Percentiles rank a stretch among this genome's conserved stretches.
Conservation (phyloP, 2,888 invertebrate species). For the Ceratothoa steindachneri region DNA sequence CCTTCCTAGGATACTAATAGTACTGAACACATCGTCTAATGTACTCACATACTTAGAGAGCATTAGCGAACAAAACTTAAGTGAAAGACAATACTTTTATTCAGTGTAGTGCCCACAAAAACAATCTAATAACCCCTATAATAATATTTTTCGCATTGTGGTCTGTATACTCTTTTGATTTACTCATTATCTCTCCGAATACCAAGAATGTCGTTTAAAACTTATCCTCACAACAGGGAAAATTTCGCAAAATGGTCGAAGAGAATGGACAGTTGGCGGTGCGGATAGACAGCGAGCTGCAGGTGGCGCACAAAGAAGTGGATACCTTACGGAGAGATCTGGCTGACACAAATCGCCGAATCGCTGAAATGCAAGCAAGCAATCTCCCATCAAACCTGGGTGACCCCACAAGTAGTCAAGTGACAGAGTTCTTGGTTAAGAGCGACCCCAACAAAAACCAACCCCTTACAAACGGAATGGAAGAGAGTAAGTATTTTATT, state of each 20-base stretch:
- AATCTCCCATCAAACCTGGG: neutral
- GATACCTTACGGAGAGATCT: slow-evolving; percentile 58
- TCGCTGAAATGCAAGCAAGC: slow-evolving; percentile 51
- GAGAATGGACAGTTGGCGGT: slow-evolving; percentile 63
- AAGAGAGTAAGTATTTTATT: neutral
- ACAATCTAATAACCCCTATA: no score
- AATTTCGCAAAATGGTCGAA: slow-evolving; percentile 83
- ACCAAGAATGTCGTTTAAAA: no score
- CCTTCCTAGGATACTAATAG: no score
- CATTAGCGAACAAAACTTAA: no score
- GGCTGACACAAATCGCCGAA: slow-evolving; percentile 57
- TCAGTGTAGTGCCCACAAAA: no score
- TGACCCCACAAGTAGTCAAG: neutral
- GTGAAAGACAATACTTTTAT: no score
- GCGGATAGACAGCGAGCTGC: slow-evolving; percentile 62
- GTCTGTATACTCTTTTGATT: no score
- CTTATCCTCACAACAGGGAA: slow-evolving; percentile 61
- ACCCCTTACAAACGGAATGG: slow-evolving; percentile 3
- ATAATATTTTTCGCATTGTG: no score
- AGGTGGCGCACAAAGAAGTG: slow-evolving; percentile 63
- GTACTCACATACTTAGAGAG: no score
- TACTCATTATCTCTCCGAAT: no score
- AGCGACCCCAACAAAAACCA: neutral
- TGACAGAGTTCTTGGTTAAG: neutral
- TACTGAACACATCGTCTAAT: no score